A percentile compares a stretch with the other conserved stretches of the same genome.
Evolutionary conservation across 1,140 invertebrate species (phyloP).

Genomic region (Sitophilus oryzae): DNA sequence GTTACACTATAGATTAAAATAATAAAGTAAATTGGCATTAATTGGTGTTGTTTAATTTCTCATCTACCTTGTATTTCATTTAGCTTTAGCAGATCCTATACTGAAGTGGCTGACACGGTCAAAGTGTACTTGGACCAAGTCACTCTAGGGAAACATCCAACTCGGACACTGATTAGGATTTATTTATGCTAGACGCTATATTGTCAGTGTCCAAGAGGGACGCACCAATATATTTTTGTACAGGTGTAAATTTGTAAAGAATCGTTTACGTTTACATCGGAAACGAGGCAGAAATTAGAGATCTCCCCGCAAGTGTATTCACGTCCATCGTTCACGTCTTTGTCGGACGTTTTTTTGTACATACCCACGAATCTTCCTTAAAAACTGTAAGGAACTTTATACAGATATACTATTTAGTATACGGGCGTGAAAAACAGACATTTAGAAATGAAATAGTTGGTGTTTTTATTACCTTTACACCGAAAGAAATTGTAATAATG

Average conservation of each 20-base stretch:
- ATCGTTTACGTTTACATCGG: not conserved
- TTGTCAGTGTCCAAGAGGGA: too few relatives aligned
- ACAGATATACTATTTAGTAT: constrained; percentile 38
- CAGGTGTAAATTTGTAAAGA: not conserved
- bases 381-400: constrained; percentile 28
- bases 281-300: not conserved
- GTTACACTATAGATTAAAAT: not conserved
- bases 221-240: not conserved
- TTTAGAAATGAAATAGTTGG: constrained; percentile 19
- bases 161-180: too few relatives aligned
- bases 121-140: too few relatives aligned
- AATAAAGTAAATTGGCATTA: not conserved
- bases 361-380: too few relatives aligned
- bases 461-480: constrained; percentile 35
- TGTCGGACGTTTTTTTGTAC: too few relatives aligned
- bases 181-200: too few relatives aligned
- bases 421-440: constrained; percentile 26
- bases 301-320: too few relatives aligned
- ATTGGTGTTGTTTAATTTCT: not conserved
- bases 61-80: not conserved
- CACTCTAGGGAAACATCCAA: not conserved
- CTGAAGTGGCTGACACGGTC: too few relatives aligned
- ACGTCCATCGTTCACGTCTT: too few relatives aligned
- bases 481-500: constrained; percentile 12
- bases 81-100: too few relatives aligned